phyloP scores from a whole-genome alignment of 2,113 vertebrate genomes.

The Apaloderma vittatum region DNA sequence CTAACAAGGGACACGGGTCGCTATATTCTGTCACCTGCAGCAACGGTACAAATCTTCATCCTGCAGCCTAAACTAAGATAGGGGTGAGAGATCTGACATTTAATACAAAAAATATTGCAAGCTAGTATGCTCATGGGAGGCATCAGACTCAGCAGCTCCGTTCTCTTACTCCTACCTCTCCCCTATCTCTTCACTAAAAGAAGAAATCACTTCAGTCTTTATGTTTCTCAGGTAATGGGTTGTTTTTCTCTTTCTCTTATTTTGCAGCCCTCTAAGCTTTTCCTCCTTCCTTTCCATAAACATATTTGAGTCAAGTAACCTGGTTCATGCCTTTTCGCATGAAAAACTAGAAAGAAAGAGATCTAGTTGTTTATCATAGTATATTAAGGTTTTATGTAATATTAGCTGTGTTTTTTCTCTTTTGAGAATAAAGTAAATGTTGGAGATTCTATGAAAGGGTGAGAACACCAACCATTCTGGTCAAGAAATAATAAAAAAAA shows the following conservation, averaged over 20 bases:
- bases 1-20: not conserved
- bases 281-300: not conserved
- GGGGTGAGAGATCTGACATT: not conserved
- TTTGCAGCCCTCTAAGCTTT: not conserved
- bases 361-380: not conserved
- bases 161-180: not conserved
- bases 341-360: not conserved
- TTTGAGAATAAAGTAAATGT: not conserved
- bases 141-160: not conserved
- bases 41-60: not conserved
- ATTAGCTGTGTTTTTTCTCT: not conserved
- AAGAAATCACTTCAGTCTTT: not conserved
- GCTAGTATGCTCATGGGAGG: not conserved
- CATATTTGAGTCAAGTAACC: not conserved
- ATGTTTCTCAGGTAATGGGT: not conserved
- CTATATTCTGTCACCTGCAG: not conserved
- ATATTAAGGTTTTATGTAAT: not conserved
- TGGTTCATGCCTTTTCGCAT: not conserved
- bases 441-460: not conserved
- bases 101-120: not conserved
- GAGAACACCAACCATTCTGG: not conserved
- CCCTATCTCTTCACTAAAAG: not conserved
- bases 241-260: not conserved
- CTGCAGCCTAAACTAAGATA: not conserved
- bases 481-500: not conserved